These are phyloP conservation scores for Coluber constrictor DNA, from an alignment of 2,797 vertebrate genomes.

Conservation along the genomic window DNA sequence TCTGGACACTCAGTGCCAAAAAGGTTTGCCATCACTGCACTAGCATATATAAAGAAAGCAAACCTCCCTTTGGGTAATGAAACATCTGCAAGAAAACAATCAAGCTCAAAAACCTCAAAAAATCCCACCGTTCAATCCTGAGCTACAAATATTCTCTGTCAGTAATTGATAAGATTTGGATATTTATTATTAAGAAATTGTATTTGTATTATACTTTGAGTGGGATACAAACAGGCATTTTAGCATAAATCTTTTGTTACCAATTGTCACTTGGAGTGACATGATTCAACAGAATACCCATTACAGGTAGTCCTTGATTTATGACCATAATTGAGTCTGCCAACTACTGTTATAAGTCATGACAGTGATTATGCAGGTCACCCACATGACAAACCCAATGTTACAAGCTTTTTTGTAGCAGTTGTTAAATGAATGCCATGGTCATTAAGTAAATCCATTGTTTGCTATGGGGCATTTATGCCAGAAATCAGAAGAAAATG, in stretches of 20 bases:
- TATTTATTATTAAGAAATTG: not conserved
- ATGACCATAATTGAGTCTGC: not conserved
- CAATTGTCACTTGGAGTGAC: not conserved
- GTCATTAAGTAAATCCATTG: not conserved
- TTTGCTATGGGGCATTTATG: not conserved
- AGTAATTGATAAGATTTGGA: not conserved
- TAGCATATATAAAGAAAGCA: not conserved
- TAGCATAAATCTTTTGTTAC: not conserved
- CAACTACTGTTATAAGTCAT: not conserved
- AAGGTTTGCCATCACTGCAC: too few species aligned
- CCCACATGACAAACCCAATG: not conserved
- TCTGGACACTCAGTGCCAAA: too few species aligned
- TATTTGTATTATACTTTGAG: not conserved
- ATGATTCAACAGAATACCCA: not conserved
- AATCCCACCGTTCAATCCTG: not conserved
- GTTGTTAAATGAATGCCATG: not conserved
- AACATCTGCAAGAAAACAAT: not conserved
- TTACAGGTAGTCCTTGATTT: not conserved
- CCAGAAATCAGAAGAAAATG: not conserved
- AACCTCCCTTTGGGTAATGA: not conserved
- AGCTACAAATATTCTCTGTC: not conserved
- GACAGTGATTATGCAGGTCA: not conserved
- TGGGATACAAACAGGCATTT: not conserved
- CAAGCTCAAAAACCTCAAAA: not conserved
- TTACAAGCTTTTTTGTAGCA: not conserved